Percentiles rank a stretch among this genome's conserved stretches.
phyloP scores from a whole-genome alignment of 1,140 invertebrate genomes.

The Eubasilissa regina region DNA sequence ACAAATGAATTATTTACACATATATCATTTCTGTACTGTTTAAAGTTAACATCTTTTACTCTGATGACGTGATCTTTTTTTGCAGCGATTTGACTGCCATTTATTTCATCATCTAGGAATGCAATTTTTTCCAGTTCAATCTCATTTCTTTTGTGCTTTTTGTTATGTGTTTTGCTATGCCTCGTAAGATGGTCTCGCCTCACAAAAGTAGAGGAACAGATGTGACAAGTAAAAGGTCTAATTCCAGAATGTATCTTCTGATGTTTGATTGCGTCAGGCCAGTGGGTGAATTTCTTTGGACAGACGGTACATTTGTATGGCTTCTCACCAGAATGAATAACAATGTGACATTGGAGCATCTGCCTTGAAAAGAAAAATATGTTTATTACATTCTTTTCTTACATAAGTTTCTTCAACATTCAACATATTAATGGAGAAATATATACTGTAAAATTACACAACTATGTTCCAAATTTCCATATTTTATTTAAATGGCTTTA shows the following conservation, averaged over 20 bases:
- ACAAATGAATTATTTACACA: too few relatives aligned
- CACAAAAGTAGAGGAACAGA: conserved; percentile 16
- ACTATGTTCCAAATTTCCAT: too few relatives aligned
- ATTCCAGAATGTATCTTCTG: conserved; percentile 19
- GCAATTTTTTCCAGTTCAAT: not conserved
- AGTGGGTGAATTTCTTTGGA: conserved; percentile 15
- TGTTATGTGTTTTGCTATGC: conserved; percentile 1
- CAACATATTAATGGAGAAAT: too few relatives aligned
- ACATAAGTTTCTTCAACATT: too few relatives aligned
- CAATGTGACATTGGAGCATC: conserved; percentile 11
- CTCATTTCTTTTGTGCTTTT: conserved; percentile 1
- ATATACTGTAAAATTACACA: not conserved
- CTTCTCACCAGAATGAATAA: conserved; percentile 8
- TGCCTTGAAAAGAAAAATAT: conserved; percentile 6
- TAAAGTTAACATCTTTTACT: too few relatives aligned
- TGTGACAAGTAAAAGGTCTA: conserved; percentile 6
- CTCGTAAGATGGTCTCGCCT: conserved; percentile 27
- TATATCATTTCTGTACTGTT: too few relatives aligned
- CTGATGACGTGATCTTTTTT: too few relatives aligned
- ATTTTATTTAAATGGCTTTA: too few relatives aligned
- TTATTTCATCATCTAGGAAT: not conserved
- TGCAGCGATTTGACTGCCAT: not conserved
- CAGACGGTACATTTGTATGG: conserved; percentile 26
- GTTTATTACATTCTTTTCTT: not conserved
- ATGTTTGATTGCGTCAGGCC: conserved; percentile 24